Percentiles rank a stretch among this genome's conserved stretches.
Evolutionary conservation across 2,888 invertebrate species (phyloP).

Genomic region (Pycnomerus fuliginosus): DNA sequence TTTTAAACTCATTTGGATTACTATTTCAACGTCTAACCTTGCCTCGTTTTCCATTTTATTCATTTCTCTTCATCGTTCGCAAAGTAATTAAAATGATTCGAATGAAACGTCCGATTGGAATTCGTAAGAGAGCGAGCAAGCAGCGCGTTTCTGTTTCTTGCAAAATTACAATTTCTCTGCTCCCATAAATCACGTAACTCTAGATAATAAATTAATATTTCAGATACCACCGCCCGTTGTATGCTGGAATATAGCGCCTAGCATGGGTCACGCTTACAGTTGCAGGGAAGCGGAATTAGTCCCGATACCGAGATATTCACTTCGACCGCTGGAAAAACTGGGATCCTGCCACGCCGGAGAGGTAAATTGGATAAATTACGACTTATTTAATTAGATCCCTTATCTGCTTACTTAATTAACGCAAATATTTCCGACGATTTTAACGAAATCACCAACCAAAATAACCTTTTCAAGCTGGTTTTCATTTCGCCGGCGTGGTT

Average conservation of each 20-base stretch:
- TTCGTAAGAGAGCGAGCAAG: conserved; percentile 14
- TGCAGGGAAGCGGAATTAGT: conserved; percentile 60
- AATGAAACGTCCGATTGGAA: conserved; percentile 24
- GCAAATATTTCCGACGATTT: background rate
- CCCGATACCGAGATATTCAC: conserved; percentile 58
- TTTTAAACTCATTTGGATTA: background rate
- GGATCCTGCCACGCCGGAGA: conserved; percentile 61
- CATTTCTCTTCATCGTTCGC: conserved; percentile 7
- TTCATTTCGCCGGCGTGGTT: too few species aligned
- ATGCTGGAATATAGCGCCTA: conserved; percentile 63
- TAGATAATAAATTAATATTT: conserved; percentile 32
- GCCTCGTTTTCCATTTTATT: background rate
- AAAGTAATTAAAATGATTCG: conserved; percentile 19
- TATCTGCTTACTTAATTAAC: conserved; percentile 7
- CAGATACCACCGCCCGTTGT: conserved; percentile 60
- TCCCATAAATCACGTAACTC: conserved; percentile 30
- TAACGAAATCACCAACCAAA: too few species aligned
- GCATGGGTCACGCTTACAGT: conserved; percentile 61
- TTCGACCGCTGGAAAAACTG: conserved; percentile 58
- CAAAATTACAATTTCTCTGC: conserved; percentile 23
- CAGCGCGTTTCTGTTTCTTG: conserved; percentile 23
- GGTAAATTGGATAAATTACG: conserved; percentile 43
- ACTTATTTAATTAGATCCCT: conserved; percentile 16
- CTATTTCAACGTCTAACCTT: background rate
- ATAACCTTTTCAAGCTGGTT: too few species aligned